Base-by-base conservation (phyloP, 2,113 vertebrate species). In the Procavia capensis region DNA sequence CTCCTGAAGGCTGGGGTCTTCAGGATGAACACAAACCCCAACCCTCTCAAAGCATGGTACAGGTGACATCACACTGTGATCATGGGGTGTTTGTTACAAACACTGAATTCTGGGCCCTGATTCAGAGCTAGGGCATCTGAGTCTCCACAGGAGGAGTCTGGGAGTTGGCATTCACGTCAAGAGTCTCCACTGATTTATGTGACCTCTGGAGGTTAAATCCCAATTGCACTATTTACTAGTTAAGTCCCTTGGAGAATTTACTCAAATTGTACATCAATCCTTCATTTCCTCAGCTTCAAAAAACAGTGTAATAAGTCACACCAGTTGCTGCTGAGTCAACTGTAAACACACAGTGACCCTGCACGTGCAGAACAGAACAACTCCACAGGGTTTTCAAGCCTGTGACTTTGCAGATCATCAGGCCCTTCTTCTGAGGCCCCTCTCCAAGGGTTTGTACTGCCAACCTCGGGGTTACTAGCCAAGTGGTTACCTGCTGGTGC, bases 21-120 rank as follows among this genome's bases (percentile, higher is more conserved):
- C 11, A 5, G 45, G 61, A 45, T 6, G 68, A 72, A 22, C 19
- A 4, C 10, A 72, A 72, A 36, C 36, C 70, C 64, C 4, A 39
- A 72, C 19, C 13, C 5, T 61, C 79, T 83, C 27, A 34, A 31
- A 59, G 22, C 13, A 11, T 39, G 22, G 19, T 20, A 64, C 25
- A 5, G 31, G 39, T 25, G 4, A 11, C 41, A 27, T 45, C 27
- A 41, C 2, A 1, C 0, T n/a, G n/a, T 61, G 11, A 41, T 3
- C 5, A 61, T 19, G 25, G 47, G 34, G n/a, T 24, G 3, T 43
- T 13, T 43, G 24, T 61, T 72, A 39, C 50, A n/a, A 36, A 75
- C 39, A 9, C 43, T 13, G 61, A 54, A 16, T 66, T n/a, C 39
- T 0, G 9, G 41, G 54, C 43, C 39, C 70, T 57, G 25, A n/a